Conservation (phyloP, 2,797 vertebrate genomes). For the Oryzias sinensis region DNA sequence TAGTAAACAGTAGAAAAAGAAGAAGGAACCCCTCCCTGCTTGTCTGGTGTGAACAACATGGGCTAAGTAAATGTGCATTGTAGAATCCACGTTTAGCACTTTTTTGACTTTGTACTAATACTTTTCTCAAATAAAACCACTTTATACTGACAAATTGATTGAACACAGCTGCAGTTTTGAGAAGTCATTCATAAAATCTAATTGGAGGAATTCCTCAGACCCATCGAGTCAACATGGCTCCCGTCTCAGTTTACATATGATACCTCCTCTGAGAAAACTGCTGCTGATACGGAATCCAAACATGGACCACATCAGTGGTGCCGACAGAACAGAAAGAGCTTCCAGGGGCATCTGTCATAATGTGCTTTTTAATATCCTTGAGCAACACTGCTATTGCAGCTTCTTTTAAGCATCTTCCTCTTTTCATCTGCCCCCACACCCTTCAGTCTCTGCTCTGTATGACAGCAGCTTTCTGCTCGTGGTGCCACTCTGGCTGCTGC, state of each 20-base stretch:
- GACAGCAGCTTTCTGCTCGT: conserved; percentile 42
- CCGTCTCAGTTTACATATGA: conserved; percentile 36
- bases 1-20: too few species aligned
- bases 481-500: conserved; percentile 57
- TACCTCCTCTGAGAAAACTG: conserved; percentile 25
- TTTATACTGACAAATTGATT: too few species aligned
- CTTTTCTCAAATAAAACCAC: too few species aligned
- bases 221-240: conserved; percentile 11
- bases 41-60: too few species aligned
- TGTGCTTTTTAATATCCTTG: too few species aligned
- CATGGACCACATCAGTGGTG: conserved; percentile 5
- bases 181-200: conserved; percentile 21
- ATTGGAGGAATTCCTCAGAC: conserved; percentile 6
- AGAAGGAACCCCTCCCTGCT: too few species aligned
- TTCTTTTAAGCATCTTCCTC: conserved; percentile 30
- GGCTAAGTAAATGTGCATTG: too few species aligned
- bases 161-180: conserved; percentile 14
- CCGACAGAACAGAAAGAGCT: too few species aligned
- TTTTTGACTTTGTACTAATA: too few species aligned
- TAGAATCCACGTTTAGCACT: too few species aligned
- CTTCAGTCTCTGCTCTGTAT: conserved; percentile 28
- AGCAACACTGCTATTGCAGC: neutral
- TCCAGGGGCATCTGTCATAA: too few species aligned
- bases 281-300: conserved; percentile 14
- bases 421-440: conserved; percentile 33